These are phyloP conservation scores for Porites lobata DNA, from an alignment of 92 coral and sea anemone species.

Conservation along the genomic window DNA sequence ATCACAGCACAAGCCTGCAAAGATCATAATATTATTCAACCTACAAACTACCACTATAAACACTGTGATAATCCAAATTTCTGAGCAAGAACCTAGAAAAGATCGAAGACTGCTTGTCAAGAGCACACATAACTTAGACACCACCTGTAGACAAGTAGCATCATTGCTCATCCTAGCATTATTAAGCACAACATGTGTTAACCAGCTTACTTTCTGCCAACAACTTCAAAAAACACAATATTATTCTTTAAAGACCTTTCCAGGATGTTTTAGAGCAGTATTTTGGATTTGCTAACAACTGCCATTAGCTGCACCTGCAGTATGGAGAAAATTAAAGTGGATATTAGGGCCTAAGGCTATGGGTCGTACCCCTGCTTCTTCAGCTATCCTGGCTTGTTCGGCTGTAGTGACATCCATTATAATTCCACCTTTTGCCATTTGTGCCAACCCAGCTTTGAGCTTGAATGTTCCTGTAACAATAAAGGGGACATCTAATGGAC, in stretches of 20 bases:
- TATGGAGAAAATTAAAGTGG: background rate
- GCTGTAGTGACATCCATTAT: constrained; percentile 99
- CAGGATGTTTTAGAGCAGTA: no score
- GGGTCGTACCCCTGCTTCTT: constrained; percentile 93
- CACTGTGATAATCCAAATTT: no score
- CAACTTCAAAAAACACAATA: no score
- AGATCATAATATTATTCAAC: background rate
- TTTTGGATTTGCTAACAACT: no score
- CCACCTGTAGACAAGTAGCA: no score
- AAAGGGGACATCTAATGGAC: background rate
- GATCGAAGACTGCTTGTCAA: no score
- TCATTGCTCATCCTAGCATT: no score
- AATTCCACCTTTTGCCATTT: constrained; percentile 99
- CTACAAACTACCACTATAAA: background rate
- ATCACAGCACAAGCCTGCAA: constrained; percentile 98
- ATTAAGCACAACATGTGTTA: no score
- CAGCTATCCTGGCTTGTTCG: constrained; percentile 92
- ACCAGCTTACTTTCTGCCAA: no score
- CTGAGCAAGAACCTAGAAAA: background rate
- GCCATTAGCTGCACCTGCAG: no score
- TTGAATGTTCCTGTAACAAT: constrained; percentile 88
- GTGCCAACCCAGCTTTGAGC: constrained; percentile 96
- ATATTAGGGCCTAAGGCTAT: background rate
- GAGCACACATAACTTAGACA: no score
- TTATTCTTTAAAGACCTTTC: no score